A percentile compares a stretch with the other conserved stretches of the same genome.
These are phyloP conservation scores for Microhierax caerulescens DNA, from an alignment of 2,797 vertebrate genomes.

Conservation along the genomic window DNA sequence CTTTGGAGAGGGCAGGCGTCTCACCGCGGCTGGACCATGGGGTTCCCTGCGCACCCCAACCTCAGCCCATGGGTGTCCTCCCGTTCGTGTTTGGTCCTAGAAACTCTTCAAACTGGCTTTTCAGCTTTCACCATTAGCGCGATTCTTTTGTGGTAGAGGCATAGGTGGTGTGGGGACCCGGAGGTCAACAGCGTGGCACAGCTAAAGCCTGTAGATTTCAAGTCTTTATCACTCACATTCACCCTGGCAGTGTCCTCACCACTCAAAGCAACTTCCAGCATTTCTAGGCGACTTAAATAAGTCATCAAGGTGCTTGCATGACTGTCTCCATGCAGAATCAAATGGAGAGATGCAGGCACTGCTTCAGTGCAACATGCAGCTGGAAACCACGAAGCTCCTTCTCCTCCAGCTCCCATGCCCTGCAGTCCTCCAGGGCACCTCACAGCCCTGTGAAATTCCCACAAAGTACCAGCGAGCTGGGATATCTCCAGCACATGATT, in stretches of 20 bases:
- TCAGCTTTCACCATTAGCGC: background rate
- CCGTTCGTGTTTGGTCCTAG: background rate
- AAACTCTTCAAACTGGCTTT: background rate
- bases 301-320: background rate
- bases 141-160: background rate
- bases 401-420: background rate
- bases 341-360: background rate
- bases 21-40: background rate
- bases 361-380: background rate
- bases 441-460: background rate
- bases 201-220: background rate
- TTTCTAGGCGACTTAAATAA: background rate
- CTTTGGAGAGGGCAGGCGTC: background rate
- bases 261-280: slow-evolving; percentile 4
- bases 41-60: background rate
- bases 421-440: background rate
- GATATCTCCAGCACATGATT: background rate
- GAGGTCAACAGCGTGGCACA: background rate
- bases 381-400: background rate
- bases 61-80: background rate
- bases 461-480: background rate
- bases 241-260: background rate
- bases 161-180: background rate
- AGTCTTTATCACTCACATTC: background rate
- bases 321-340: background rate